Evolutionary conservation across 2,113 vertebrate genomes (phyloP).

Genomic region (Chelonoidis abingdonii): DNA sequence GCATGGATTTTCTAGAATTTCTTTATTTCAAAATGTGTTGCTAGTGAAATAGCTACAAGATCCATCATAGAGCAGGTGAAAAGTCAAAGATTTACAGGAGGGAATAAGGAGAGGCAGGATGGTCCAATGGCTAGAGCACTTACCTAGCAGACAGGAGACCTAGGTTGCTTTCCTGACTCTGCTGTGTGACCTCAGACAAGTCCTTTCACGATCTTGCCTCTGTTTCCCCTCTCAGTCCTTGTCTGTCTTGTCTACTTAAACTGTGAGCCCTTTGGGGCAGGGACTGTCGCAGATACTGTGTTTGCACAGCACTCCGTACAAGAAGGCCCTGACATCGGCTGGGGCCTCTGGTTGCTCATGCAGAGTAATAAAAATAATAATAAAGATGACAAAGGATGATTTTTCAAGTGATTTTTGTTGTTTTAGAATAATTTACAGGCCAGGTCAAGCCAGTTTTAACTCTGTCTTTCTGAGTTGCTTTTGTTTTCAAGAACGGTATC

Average conservation of each 20-base stretch:
- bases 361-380: neutral
- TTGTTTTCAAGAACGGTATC: conserved; percentile 61
- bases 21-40: neutral
- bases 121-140: neutral
- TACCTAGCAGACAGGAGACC: neutral
- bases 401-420: conserved; percentile 51
- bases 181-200: neutral
- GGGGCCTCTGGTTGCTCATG: neutral
- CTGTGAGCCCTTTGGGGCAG: neutral
- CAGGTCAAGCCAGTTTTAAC: conserved; percentile 35
- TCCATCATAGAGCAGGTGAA: neutral
- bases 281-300: neutral
- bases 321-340: fast-evolving
- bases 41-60: neutral
- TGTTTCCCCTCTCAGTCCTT: neutral
- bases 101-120: neutral
- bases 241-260: neutral
- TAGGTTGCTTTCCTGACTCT: neutral
- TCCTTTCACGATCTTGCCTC: fast-evolving
- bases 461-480: conserved; percentile 47
- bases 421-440: conserved; percentile 44
- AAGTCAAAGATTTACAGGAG: fast-evolving
- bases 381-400: conserved; percentile 4
- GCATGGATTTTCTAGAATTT: neutral
- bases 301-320: neutral